phyloP scores from a whole-genome alignment of 2,888 invertebrate species.

The Abrostola tripartita region DNA sequence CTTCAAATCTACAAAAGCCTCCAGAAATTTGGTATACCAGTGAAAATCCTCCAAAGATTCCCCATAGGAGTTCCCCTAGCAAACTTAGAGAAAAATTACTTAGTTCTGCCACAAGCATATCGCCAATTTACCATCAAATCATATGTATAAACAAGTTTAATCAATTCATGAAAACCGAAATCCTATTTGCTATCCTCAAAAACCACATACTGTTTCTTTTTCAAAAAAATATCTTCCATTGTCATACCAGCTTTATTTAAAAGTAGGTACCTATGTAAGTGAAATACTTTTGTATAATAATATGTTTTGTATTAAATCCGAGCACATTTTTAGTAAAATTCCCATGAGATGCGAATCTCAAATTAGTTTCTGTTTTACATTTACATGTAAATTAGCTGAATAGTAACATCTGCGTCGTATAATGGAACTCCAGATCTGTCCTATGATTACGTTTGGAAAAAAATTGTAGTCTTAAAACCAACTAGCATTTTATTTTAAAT shows the following conservation, averaged over 20 bases:
- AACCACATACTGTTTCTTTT: not conserved
- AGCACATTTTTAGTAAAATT: slow-evolving; percentile 11
- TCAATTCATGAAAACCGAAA: too few species aligned
- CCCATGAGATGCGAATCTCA: slow-evolving; percentile 36
- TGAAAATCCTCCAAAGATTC: too few species aligned
- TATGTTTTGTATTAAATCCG: slow-evolving; percentile 6
- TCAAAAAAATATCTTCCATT: not conserved
- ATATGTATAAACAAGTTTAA: too few species aligned
- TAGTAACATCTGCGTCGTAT: slow-evolving; percentile 48
- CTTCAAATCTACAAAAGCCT: too few species aligned
- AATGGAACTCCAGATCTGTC: slow-evolving; percentile 16
- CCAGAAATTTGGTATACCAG: too few species aligned
- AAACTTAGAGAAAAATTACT: too few species aligned
- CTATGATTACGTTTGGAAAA: not conserved
- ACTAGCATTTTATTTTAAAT: not conserved
- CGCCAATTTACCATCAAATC: too few species aligned
- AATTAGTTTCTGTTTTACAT: slow-evolving; percentile 62
- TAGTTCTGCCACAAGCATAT: too few species aligned
- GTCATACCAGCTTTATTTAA: not conserved
- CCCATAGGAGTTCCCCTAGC: too few species aligned
- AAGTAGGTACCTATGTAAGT: slow-evolving; percentile 7
- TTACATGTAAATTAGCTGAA: slow-evolving; percentile 60
- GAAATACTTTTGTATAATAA: slow-evolving; percentile 2
- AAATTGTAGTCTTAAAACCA: not conserved
- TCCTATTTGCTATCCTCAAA: too few species aligned